Evolutionary conservation across 2,113 vertebrate genomes (phyloP).

Genomic region (Campylomormyrus numenius): DNA sequence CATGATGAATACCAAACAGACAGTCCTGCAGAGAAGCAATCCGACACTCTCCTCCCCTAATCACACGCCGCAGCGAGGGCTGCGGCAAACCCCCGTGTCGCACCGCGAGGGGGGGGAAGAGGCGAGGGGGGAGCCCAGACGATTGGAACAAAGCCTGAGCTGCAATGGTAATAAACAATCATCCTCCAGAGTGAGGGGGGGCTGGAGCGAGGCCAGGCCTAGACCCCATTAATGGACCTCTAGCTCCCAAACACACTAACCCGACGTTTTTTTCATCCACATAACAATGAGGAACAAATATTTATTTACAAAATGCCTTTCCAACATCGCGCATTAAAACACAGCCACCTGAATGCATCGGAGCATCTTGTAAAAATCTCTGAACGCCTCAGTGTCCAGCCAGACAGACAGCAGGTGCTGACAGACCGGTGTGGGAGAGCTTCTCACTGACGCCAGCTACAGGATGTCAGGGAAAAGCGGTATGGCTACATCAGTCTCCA

Average conservation of each 20-base stretch:
- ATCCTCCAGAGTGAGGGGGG: slow-evolving; percentile 53
- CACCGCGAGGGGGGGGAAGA: background rate
- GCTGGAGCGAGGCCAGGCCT: slow-evolving; percentile 22
- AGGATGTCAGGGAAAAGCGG: background rate
- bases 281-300: background rate
- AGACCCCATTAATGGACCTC: background rate
- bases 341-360: background rate
- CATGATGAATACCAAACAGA: slow-evolving; percentile 77
- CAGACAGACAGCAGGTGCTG: slow-evolving; percentile 37
- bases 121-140: slow-evolving; percentile 43
- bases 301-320: background rate
- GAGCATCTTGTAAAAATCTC: slow-evolving; percentile 27
- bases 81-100: background rate
- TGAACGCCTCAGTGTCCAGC: slow-evolving; percentile 29
- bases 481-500: background rate
- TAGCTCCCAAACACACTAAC: background rate
- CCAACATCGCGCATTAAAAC: background rate
- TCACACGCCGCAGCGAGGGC: slow-evolving; percentile 48
- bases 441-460: background rate
- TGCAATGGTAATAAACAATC: slow-evolving; percentile 68
- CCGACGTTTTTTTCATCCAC: too few relatives aligned
- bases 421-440: background rate
- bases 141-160: slow-evolving; percentile 66
- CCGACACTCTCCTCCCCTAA: slow-evolving; percentile 52
- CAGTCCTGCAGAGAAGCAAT: slow-evolving; percentile 69